Evolutionary conservation across 2,797 vertebrate genomes (phyloP), one percentile per base, ranked within the genome.

Genomic region (Propithecus perrieri): DNA sequence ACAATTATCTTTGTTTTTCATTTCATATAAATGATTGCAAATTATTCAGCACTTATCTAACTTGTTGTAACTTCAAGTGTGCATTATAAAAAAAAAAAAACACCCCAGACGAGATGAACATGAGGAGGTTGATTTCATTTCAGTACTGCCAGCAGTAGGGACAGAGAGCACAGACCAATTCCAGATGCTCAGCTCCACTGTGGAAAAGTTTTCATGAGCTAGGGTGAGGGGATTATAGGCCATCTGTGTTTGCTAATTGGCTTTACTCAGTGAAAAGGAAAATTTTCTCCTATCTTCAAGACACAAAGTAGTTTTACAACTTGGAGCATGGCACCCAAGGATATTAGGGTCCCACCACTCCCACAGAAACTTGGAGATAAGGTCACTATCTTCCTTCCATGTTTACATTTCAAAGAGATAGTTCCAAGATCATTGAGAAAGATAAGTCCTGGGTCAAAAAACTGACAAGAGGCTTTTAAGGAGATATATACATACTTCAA

Each of bases 21-120:
- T 85, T 89, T 86, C n/a, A 78, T 85, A 38, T 41, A 84, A 81
- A 59, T 84, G 53, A 88, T 28, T 57, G 22, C 67, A 89, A 65
- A 59, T 59, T 48, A 63, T 72, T 86, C 41, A 57, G 69, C 78
- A 91, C 78, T 97, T 97, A 97, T 71, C 85, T 95, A 94, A 96
- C 57, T 84, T 3, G 6, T 84, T 3, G 6, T 72, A 97, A 94
- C 76, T 17, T 95, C 67, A 87, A 97, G 43, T 35, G 33, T 50
- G 11, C 14, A n/a, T 76, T 65, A 84, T 30, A 48, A 26, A 8
- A 22, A 55, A 7, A n/a, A 75, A 35, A 59, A 7, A 46, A 63
- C 4, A 6, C 33, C 8, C 18, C 41, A 88, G 71, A 61, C 9
- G 61, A 71, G 71, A 46, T 75, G 57, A 50, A 35, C 24, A 50